Percentiles rank a stretch among this genome's conserved stretches.
phyloP scores from a whole-genome alignment of 1,140 invertebrate genomes.

The Danaus plexippus region DNA sequence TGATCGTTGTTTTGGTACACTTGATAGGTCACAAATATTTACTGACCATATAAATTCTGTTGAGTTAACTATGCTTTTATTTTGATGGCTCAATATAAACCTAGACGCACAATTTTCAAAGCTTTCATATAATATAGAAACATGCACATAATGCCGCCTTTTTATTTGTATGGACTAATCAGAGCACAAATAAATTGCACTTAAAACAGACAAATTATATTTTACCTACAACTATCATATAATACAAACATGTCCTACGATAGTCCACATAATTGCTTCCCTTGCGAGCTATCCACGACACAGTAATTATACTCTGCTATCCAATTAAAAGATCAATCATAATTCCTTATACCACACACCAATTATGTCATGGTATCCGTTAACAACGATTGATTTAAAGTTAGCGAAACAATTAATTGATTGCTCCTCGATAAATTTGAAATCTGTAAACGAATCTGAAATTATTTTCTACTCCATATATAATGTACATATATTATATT shows the following conservation, averaged over 20 bases:
- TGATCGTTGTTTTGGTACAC: no score
- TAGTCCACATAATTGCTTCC: no score
- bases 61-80: no score
- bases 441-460: no score
- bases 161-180: neutral
- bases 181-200: neutral
- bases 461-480: neutral
- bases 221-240: no score
- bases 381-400: neutral
- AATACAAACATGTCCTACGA: no score
- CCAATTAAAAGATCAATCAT: conserved; percentile 15
- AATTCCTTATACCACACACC: conserved; percentile 6
- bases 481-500: neutral
- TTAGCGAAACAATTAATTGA: neutral
- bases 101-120: no score
- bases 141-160: conserved; percentile 1
- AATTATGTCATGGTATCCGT: conserved; percentile 11
- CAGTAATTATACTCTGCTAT: conserved; percentile 11
- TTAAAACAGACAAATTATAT: no score
- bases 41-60: no score
- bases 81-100: no score
- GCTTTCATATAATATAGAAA: neutral
- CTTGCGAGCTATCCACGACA: neutral
- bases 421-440: neutral
- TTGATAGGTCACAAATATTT: no score